Base-by-base conservation (phyloP, 2,113 vertebrate species). In the Cariama cristata region DNA sequence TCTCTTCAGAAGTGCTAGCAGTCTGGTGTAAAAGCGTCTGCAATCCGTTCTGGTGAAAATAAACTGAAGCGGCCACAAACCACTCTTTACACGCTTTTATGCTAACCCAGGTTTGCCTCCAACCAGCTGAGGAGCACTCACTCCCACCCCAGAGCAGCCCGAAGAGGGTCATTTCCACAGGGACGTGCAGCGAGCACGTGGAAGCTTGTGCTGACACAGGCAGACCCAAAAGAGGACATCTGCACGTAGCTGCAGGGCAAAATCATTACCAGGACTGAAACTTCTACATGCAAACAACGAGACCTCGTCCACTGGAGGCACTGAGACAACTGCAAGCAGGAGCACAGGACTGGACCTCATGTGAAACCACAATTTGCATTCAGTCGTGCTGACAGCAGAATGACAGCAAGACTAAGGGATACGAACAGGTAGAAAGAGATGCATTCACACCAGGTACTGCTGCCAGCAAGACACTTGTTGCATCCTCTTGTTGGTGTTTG, bases 1-100 rank as follows among this genome's bases (percentile, higher is more conserved):
- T 96, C 93, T 80, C 85, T 96, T 96, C 92, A 88, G 52, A 93
- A 94, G 77, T 45, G 87, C 80, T 72, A 91, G 71, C 87, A 96
- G 95, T 17, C 77, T 94, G 84, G 66, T 75, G 79, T 89, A 75
- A 56, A 96, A 82, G 85, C 5, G 0, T 94, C 88, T 93, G 80
- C 89, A 96, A 94, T 87, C 53, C 56, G 0, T 55, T 64, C 56
- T 23, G 77, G 60, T 81, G 87, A 91, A 97, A 95, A 95, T 79
- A 93, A 93, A 95, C 87, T 8, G 50, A 40, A 91, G 56, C 5
- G 2, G 73, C 69, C 91, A 91, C 71, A 64, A 81, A 79, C 58
- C 56, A 69, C 64, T 91, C 69, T 50, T 76, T 12, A 63, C 11
- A 2, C 35, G 88, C 56, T 75, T 58, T 24, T 33, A n/a, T 72